These are phyloP conservation scores for Elgaria multicarinata DNA, from an alignment of 2,113 vertebrate species.

Conservation along the genomic window DNA sequence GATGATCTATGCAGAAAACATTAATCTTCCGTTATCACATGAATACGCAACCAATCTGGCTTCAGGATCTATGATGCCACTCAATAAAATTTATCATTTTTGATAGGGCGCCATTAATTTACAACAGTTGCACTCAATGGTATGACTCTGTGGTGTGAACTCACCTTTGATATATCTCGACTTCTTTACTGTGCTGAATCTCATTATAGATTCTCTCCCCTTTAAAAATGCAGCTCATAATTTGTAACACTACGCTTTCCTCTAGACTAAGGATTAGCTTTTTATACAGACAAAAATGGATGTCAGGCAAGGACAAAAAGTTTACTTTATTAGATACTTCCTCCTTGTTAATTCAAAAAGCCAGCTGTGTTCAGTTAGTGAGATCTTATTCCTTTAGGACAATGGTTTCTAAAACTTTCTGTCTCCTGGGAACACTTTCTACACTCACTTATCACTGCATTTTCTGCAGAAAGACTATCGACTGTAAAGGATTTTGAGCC, in stretches of 20 bases:
- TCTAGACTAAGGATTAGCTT: conserved; percentile 27
- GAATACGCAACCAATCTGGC: conserved; percentile 52
- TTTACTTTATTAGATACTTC: conserved; percentile 34
- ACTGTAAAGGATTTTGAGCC: background rate
- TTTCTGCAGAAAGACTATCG: background rate
- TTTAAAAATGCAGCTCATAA: conserved; percentile 53
- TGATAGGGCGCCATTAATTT: conserved; percentile 61
- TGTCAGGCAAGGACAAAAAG: conserved; percentile 37
- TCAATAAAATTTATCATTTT: conserved; percentile 65
- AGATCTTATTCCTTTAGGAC: background rate
- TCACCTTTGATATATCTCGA: conserved; percentile 47
- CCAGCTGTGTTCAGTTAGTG: background rate
- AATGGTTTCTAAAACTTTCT: background rate
- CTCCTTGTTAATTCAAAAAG: conserved; percentile 23
- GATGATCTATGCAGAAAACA: conserved; percentile 50
- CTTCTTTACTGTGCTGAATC: conserved; percentile 29
- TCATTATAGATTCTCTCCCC: background rate
- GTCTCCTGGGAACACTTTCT: background rate
- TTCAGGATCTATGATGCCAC: conserved; percentile 58
- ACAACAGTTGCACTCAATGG: conserved; percentile 15
- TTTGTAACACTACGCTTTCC: conserved; percentile 30
- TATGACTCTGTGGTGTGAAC: conserved; percentile 33
- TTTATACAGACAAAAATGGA: conserved; percentile 31
- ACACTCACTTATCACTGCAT: background rate
- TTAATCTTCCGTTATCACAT: conserved; percentile 64